Evolutionary conservation across 2,888 invertebrate genomes (phyloP), one percentile per base, ranked within the genome.

Genomic region (Dynastes tityus): DNA sequence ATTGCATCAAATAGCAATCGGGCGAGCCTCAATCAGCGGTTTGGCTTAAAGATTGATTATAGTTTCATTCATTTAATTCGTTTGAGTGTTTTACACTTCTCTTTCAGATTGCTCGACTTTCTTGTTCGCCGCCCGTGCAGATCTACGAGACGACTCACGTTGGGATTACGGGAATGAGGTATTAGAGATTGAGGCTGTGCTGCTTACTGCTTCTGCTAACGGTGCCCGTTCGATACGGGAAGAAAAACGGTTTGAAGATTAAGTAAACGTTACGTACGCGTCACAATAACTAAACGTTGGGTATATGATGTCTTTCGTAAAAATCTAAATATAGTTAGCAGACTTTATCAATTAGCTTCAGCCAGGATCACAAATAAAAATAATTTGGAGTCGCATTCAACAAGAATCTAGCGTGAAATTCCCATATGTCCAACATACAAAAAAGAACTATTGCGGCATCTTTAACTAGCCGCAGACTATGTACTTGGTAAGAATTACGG

Each of bases 31-130:
- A 77, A 77, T 73, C 73, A 61, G 73, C 73, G 58, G 58, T 77
- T 45, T 68, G 63, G 53, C 63, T 61, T 68, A 79, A 68, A 79
- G 79, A 79, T 79, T 79, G 79, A 79, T 79, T 79, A 79, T 77
- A 71, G 77, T 76, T 77, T 77, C 79, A 79, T 76, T 77, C 79
- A 78, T 78, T 79, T 79, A 79, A 79, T 79, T 79, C 77, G 77
- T 77, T 64, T 70, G 77, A 77, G 77, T 79, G 79, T 77, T 79
- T 79, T 79, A 73, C 79, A 79, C 75, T 75, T 78, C 75, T 78
- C 76, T 77, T 77, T 77, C 76, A 45, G 73, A 58, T 73, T 73
- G 58, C 37, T 73, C 73, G 73, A 40, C 58, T 73, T 61, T 53
- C 73, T 58, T 61, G 73, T 67, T 64, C 45, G 45, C 45, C 64